A percentile compares a stretch with the other conserved stretches of the same genome.
These are phyloP conservation scores for Pedionomus torquatus DNA, from an alignment of 2,113 vertebrate genomes.

Conservation along the genomic window DNA sequence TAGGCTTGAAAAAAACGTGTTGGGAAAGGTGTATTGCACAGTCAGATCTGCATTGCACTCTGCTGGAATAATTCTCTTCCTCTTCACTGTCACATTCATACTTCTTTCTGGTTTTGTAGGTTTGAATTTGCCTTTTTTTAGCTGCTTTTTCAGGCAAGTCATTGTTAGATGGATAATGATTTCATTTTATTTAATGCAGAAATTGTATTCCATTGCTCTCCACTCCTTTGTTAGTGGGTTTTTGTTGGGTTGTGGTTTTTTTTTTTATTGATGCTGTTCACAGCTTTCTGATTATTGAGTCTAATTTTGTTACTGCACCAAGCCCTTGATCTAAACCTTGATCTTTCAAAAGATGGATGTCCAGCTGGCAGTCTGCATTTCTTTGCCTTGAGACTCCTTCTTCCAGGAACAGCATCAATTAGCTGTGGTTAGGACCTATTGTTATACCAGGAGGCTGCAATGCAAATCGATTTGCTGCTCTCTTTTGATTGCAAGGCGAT, in stretches of 20 bases:
- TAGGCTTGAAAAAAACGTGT: neutral
- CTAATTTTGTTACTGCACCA: neutral
- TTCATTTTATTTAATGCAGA: neutral
- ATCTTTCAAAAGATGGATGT: neutral
- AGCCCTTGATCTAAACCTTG: neutral
- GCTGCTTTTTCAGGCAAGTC: neutral
- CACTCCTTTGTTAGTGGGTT: neutral
- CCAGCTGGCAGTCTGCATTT: neutral
- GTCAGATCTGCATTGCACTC: neutral
- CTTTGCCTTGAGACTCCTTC: neutral
- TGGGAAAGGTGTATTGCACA: neutral
- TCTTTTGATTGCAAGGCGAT: neutral
- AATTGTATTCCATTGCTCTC: neutral
- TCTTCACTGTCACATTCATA: neutral
- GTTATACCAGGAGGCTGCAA: neutral
- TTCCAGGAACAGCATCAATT: conserved; percentile 21
- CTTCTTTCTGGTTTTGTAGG: neutral
- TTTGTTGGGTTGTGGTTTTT: neutral
- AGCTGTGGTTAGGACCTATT: neutral
- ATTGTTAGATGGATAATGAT: neutral
- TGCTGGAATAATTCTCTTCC: neutral
- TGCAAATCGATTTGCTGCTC: neutral
- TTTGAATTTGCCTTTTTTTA: conserved; percentile 3
- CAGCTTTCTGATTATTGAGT: neutral
- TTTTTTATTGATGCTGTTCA: neutral